These are phyloP conservation scores for Chymomyza amoena DNA, from an alignment of 2,888 invertebrate species.

Conservation along the genomic window DNA sequence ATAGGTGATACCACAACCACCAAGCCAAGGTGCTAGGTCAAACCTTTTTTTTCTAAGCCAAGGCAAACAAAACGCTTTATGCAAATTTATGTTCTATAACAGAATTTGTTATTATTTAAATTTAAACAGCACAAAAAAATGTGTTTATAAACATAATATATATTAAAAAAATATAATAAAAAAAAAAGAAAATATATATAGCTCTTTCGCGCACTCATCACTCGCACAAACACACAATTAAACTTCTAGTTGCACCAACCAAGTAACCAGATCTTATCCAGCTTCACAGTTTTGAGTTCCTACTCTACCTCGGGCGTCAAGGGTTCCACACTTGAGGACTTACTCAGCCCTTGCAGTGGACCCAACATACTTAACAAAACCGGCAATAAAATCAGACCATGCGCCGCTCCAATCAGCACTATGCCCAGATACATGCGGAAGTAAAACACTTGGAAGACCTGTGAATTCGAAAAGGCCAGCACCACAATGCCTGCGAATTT, in stretches of 20 bases:
- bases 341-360: constrained; percentile 45
- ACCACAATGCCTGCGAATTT: constrained; percentile 95
- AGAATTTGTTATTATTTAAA: constrained; percentile 47
- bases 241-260: not conserved
- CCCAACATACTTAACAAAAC: constrained; percentile 91
- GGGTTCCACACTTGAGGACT: constrained; percentile 23
- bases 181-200: not conserved
- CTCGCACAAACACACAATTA: constrained; percentile 1
- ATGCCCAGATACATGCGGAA: constrained; percentile 98
- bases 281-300: not conserved
- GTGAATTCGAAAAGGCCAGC: constrained; percentile 94
- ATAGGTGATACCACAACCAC: not conserved
- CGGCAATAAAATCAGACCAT: constrained; percentile 95
- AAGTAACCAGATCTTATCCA: not conserved
- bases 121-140: constrained; percentile 28
- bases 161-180: not conserved
- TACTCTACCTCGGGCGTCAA: not conserved
- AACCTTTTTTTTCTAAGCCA: not conserved
- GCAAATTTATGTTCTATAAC: constrained; percentile 55
- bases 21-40: not conserved
- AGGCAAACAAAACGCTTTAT: constrained; percentile 40
- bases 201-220: constrained; percentile 1
- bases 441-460: constrained; percentile 91
- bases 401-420: constrained; percentile 93
- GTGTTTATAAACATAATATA: constrained; percentile 7